phyloP scores from a whole-genome alignment of 2,113 vertebrate species.

The Tetrao urogallus region DNA sequence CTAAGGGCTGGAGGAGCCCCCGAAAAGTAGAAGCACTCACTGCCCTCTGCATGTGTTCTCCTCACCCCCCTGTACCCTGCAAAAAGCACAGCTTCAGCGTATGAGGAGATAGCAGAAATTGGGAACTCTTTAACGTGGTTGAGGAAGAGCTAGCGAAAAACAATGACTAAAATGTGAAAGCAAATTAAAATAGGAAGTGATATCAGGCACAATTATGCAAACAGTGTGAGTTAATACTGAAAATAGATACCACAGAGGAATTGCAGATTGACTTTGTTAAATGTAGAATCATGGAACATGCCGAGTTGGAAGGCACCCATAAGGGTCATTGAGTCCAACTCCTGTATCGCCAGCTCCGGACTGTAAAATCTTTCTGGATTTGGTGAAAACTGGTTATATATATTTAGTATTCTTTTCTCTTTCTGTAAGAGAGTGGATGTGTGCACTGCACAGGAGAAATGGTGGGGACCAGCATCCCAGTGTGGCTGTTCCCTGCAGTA shows the following conservation, averaged over 20 bases:
- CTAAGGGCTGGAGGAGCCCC: background rate
- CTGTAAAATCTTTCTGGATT: background rate
- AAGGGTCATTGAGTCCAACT: no score
- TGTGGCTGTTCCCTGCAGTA: fast-evolving
- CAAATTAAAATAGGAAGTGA: background rate
- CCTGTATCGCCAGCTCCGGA: background rate
- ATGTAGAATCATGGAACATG: no score
- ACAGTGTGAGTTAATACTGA: background rate
- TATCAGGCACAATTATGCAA: fast-evolving
- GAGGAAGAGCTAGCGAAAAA: background rate
- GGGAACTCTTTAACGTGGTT: background rate
- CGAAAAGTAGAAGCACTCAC: background rate
- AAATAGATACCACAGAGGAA: background rate
- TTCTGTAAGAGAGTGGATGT: fast-evolving
- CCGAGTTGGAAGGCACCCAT: no score
- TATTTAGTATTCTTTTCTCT: fast-evolving
- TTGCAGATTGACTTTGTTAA: background rate
- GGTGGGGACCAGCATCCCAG: background rate
- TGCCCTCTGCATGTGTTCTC: background rate
- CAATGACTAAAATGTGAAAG: background rate
- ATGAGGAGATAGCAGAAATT: background rate
- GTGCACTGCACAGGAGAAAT: background rate
- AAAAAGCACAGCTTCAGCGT: background rate
- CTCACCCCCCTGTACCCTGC: fast-evolving
- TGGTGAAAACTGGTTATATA: background rate